Base-by-base conservation (phyloP, 2,113 vertebrate species). In the Apus apus region DNA sequence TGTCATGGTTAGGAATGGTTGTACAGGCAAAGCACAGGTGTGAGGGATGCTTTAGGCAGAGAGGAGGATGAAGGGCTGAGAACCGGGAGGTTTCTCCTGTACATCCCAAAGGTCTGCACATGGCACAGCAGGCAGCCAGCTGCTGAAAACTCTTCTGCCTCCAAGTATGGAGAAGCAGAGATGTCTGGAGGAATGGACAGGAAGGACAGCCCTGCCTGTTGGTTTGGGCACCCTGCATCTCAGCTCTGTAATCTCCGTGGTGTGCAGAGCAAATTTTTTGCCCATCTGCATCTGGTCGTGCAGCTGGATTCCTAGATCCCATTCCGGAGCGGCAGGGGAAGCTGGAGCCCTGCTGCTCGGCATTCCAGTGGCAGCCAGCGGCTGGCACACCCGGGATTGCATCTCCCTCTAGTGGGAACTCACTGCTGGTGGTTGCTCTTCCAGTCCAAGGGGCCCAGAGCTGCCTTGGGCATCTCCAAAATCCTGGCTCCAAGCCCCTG, bases 221-320 rank as follows among this genome's bases (percentile, higher is more conserved):
- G 0, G 18, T 82, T 7, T 15, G 61, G 79, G 68, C 38, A 46
- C 43, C 26, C 25, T 1, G 1, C 13, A 2, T 23, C 76, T 50
- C 51, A 34, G 43, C 34, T 67, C 26, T 56, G 46, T 32, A 2
- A 5, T 29, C 3, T 4, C 76, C 29, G 34, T 4, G 40, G 53
- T 58, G n/a, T 8, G n/a, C 62, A 57, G 34, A 75, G 43, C 11
- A 8, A 32, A 21, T 23, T 15, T 19, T 54, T 62, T 43, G 9
- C 43, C 36, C 2, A 2, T 30, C 53, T 57, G n/a, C 4, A 0
- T 18, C 54, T 29, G 34, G 54, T 50, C 0, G 0, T 48, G 46
- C 46, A 48, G 46, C 46, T 23, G 10, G 30, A 34, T 43, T 64
- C 67, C 45, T 2, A 17, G 70, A 9, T 25, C 29, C 58, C 48